Conservation (phyloP, 2,113 vertebrate genomes). For the Gadus chalcogrammus region DNA sequence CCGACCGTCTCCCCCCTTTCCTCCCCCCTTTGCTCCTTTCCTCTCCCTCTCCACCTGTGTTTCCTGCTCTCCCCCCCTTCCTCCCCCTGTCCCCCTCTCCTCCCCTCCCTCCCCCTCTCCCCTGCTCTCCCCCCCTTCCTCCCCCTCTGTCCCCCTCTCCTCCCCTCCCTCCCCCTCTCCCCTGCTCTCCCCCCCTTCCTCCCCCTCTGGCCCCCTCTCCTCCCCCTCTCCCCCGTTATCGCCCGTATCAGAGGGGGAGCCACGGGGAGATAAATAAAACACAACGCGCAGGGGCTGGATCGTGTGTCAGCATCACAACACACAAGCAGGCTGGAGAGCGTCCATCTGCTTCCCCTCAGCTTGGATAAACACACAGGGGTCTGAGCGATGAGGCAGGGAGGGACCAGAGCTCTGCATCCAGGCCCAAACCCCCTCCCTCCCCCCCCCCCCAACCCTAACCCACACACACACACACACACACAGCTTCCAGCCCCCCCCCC, state of each 20-base stretch:
- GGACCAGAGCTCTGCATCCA: no score
- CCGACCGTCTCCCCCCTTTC: background rate
- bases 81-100: no score
- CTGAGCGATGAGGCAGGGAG: no score
- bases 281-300: constrained; percentile 12
- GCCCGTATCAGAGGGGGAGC: background rate
- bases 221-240: background rate
- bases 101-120: background rate
- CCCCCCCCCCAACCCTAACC: no score
- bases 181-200: background rate
- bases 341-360: background rate
- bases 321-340: background rate
- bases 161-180: background rate
- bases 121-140: background rate
- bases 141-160: background rate
- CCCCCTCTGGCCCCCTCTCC: background rate
- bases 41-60: background rate
- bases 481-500: no score
- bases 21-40: background rate
- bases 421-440: no score
- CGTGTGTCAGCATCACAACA: constrained; percentile 12
- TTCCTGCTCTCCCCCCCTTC: background rate
- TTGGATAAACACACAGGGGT: background rate
- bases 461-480: no score
- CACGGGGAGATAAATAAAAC: background rate